Base-by-base conservation (phyloP, 2,113 vertebrate genomes). In the Tetrao urogallus region DNA sequence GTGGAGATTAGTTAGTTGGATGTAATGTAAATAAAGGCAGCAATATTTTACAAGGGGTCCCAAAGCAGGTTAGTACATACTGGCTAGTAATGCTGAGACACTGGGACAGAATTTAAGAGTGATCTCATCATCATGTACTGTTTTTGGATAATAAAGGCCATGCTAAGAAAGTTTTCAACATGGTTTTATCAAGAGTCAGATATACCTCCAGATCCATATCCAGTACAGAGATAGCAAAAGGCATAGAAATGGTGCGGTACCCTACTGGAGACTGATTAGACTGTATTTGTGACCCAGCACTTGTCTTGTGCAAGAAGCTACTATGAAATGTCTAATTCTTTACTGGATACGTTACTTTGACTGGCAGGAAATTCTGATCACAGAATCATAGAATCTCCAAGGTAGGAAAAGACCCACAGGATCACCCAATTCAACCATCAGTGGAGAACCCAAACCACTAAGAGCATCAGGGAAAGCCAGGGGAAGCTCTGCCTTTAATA, bases 321-420 rank as follows among this genome's bases (percentile, higher is more conserved):
- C 13, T n/a, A 19, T 32, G 18, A 83, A 24, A 30, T 28, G 10
- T 60, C 89, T 81, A 40, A 7, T 0, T 2, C 22, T 74, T 65
- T 3, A 0, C 6, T 40, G 5, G 2, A 30, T 54, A 15, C 22
- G 10, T 64, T 60, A 40, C 24, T 81, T 48, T 64, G 42, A 32
- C 6, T 22, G n/a, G 27, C 30, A 63, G n/a, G 21, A 69, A 69
- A 70, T 58, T 74, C 40, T 36, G 21, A 47, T 43, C 42, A 43
- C 42, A 16, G 42, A 43, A 43, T 43, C 42, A 43, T 43, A 43
- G 42, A 43, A 43, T 43, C 16, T 42, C 42, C 15, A 43, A 43
- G 42, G 42, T 8, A 16, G 42, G 42, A 43, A 43, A 16, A 43
- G 42, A 43, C 42, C 7, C 42, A 43, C 15, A 43, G 42, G 42